phyloP scores from a whole-genome alignment of 2,888 invertebrate species.

The Agrotis puta region DNA sequence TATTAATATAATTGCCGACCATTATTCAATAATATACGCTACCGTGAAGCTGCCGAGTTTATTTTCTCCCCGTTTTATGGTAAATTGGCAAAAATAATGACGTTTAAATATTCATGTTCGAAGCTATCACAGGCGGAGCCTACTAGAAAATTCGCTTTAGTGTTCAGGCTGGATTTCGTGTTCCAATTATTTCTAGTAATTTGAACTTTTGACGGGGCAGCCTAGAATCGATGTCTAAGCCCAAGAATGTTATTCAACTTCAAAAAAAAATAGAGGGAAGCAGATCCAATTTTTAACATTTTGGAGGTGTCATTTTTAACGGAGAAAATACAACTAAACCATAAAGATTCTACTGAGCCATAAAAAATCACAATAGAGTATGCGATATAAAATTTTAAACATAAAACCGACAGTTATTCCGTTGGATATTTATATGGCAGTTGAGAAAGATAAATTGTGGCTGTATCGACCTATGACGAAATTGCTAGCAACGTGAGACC shows the following conservation, averaged over 20 bases:
- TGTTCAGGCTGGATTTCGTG: conserved; percentile 3
- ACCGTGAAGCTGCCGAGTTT: conserved; percentile 35
- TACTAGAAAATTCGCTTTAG: conserved; percentile 29
- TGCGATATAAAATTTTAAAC: conserved; percentile 73
- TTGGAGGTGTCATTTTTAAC: conserved; percentile 21
- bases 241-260: background rate
- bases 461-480: conserved; percentile 72
- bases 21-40: conserved; percentile 63
- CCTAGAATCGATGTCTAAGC: background rate
- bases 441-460: conserved; percentile 73
- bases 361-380: conserved; percentile 73
- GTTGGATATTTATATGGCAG: conserved; percentile 64
- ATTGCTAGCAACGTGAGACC: conserved; percentile 70
- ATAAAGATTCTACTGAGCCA: conserved; percentile 64
- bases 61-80: conserved; percentile 25
- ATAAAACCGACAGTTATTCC: conserved; percentile 71
- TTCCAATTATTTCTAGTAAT: conserved; percentile 29
- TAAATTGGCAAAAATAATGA: conserved; percentile 39
- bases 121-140: conserved; percentile 14
- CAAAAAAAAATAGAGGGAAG: background rate
- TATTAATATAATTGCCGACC: conserved; percentile 64
- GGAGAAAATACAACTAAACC: conserved; percentile 43
- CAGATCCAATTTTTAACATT: background rate
- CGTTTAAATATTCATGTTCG: conserved; percentile 42
- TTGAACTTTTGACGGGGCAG: conserved; percentile 8